phyloP scores from a whole-genome alignment of 2,797 vertebrate genomes.

The Pangasius mekongensis region DNA sequence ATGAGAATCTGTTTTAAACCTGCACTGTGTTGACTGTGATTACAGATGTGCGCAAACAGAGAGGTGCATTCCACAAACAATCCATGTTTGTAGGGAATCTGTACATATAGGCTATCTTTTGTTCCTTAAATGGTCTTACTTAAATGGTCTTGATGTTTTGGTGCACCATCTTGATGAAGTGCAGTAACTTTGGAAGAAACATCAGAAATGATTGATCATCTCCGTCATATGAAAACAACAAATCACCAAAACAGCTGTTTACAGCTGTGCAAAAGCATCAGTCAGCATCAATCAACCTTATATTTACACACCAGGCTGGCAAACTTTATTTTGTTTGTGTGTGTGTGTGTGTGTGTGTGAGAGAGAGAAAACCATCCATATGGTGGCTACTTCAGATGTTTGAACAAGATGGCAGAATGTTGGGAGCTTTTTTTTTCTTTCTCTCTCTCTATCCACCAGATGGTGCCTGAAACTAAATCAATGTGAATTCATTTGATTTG shows the following conservation, averaged over 20 bases:
- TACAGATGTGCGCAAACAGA: not conserved
- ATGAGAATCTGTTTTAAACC: conserved; percentile 8
- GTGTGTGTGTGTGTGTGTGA: not conserved
- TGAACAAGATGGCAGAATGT: conserved; percentile 52
- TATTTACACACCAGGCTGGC: not conserved
- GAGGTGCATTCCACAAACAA: not conserved
- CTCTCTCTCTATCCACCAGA: conserved; percentile 36
- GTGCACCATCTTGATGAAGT: conserved; percentile 9
- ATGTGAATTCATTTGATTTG: conserved; percentile 10
- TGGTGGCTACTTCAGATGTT: conserved; percentile 21
- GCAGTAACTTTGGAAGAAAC: conserved; percentile 1
- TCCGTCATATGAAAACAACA: not conserved
- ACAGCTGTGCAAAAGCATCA: not conserved
- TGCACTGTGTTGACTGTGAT: conserved; percentile 9
- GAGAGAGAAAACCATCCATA: not conserved
- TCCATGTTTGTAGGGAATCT: not conserved
- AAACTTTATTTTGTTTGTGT: not conserved
- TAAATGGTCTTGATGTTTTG: not conserved
- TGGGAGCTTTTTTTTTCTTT: not conserved
- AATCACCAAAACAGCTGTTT: not conserved
- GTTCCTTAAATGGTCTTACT: not conserved
- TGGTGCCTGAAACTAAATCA: conserved; percentile 33
- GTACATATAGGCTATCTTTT: not conserved
- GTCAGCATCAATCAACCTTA: not conserved
- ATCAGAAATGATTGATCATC: not conserved